Evolutionary conservation across 23 tunicate genomes (phyloP).

Genomic region (Diplosoma virens): DNA sequence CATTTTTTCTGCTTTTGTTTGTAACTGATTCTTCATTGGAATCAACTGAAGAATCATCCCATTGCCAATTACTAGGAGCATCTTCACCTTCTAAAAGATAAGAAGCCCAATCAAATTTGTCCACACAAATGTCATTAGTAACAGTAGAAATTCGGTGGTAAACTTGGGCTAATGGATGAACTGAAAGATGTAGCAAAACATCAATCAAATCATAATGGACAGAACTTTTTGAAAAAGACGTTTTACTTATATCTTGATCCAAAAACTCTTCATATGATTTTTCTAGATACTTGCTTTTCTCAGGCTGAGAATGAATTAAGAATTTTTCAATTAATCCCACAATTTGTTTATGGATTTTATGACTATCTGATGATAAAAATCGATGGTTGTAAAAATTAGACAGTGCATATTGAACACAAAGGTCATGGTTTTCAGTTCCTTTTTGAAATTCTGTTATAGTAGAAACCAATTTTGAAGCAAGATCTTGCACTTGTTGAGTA

Average conservation of each 20-base stretch:
- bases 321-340: conserved; percentile 71
- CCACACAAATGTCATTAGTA: neutral
- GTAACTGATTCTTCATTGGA: conserved; percentile 51
- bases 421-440: conserved; percentile 53
- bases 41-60: conserved; percentile 53
- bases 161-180: conserved; percentile 32
- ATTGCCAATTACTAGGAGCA: conserved; percentile 50
- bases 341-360: conserved; percentile 42
- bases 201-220: conserved; percentile 54
- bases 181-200: conserved; percentile 45
- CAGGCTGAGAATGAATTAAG: conserved; percentile 64
- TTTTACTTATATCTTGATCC: conserved; percentile 19
- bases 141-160: conserved; percentile 18
- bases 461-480: conserved; percentile 44
- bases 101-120: conserved; percentile 60
- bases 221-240: conserved; percentile 29
- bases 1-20: too few species aligned
- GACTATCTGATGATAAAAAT: conserved; percentile 59
- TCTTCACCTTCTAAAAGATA: conserved; percentile 85
- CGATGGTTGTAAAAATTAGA: conserved; percentile 61
- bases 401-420: conserved; percentile 67
- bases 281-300: conserved; percentile 42
- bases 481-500: conserved; percentile 8
- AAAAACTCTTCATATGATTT: conserved; percentile 25
- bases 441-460: conserved; percentile 54